Percentiles rank a stretch among this genome's conserved stretches.
Conservation (phyloP, 2,888 invertebrate genomes). For the Timema cristinae region DNA sequence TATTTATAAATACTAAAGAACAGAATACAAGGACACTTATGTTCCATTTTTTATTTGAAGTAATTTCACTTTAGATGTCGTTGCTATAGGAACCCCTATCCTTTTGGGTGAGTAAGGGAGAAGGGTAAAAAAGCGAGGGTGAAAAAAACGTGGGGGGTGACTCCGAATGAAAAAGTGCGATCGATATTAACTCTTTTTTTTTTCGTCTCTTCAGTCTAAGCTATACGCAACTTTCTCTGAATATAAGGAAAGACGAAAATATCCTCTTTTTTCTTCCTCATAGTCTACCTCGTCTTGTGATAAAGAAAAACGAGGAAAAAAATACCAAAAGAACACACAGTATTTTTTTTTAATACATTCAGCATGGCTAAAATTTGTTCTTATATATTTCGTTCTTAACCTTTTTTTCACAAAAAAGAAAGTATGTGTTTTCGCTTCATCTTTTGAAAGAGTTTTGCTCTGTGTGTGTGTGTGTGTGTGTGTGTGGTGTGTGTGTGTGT, state of each 20-base stretch:
- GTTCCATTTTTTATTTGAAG: slow-evolving; percentile 32
- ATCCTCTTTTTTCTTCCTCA: too few relatives aligned
- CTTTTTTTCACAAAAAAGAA: neutral
- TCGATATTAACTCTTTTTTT: slow-evolving; percentile 67
- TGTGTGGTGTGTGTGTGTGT: too few relatives aligned
- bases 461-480: too few relatives aligned
- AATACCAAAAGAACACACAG: too few relatives aligned
- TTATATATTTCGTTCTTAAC: neutral
- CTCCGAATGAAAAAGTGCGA: slow-evolving; percentile 61
- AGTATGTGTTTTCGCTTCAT: too few relatives aligned
- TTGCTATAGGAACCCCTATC: slow-evolving; percentile 63
- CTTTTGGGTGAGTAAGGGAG: slow-evolving; percentile 41
- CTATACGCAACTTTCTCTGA: slow-evolving; percentile 1
- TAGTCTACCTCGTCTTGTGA: too few relatives aligned
- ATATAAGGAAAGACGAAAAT: neutral
- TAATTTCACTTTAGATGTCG: slow-evolving; percentile 36
- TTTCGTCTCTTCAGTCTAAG: slow-evolving; percentile 5
- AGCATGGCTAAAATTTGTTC: neutral
- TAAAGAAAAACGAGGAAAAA: too few relatives aligned
- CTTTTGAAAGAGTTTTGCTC: too few relatives aligned
- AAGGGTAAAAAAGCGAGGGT: slow-evolving; percentile 49
- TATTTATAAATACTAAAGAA: neutral
- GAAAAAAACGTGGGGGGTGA: slow-evolving; percentile 59
- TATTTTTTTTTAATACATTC: too few relatives aligned
- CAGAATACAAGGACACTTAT: neutral